A percentile compares a stretch with the other conserved stretches of the same genome.
These are phyloP conservation scores for Galeopsomyia nigrocyanea DNA, from an alignment of 2,888 invertebrate genomes.

Conservation along the genomic window DNA sequence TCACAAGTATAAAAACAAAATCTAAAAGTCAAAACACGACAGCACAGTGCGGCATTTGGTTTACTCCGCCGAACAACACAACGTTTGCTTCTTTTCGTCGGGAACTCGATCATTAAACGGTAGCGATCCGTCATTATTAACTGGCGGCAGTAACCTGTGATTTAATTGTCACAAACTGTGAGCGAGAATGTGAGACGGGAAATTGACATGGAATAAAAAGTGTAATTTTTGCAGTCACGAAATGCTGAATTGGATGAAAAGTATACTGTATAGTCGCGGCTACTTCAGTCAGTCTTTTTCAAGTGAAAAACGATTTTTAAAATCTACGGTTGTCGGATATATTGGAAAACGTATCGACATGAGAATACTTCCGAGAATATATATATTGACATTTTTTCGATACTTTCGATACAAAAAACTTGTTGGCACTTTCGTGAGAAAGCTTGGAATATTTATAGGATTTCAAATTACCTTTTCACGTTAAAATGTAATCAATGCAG, in stretches of 20 bases:
- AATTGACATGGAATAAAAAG: slow-evolving; percentile 39
- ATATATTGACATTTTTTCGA: too few species aligned
- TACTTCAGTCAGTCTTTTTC: too few species aligned
- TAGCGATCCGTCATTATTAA: slow-evolving; percentile 67
- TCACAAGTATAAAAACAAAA: slow-evolving; percentile 27
- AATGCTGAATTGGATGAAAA: not conserved
- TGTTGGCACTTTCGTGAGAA: too few species aligned
- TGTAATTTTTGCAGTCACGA: slow-evolving; percentile 30
- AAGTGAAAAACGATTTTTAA: too few species aligned
- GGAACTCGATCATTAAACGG: slow-evolving; percentile 37
- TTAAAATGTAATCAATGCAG: too few species aligned
- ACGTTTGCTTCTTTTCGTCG: not conserved
- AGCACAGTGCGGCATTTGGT: slow-evolving; percentile 7
- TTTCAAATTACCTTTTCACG: too few species aligned
- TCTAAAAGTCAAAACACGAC: slow-evolving; percentile 46
- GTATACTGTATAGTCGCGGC: too few species aligned
- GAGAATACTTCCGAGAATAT: too few species aligned
- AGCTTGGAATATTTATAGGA: too few species aligned
- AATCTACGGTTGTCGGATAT: too few species aligned
- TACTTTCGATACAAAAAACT: too few species aligned
- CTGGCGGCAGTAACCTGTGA: slow-evolving; percentile 58
- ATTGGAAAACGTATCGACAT: too few species aligned
- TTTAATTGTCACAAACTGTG: slow-evolving; percentile 65
- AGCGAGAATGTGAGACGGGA: not conserved
- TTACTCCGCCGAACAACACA: not conserved